phyloP scores from a whole-genome alignment of 2,797 vertebrate genomes.

The Sebastes oblongus region DNA sequence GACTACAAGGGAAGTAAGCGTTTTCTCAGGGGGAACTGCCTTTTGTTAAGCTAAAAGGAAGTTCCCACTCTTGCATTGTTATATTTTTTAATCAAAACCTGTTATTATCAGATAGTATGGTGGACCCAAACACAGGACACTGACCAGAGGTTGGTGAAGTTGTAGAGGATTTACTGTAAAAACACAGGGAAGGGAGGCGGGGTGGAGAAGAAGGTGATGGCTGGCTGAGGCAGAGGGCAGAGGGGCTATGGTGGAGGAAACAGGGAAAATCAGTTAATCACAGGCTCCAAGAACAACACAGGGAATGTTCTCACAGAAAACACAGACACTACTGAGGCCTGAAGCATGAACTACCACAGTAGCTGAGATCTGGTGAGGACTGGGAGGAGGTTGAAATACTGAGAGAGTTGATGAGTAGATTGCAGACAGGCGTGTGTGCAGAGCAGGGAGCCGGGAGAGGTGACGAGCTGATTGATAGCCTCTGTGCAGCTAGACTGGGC shows the following conservation, averaged over 20 bases:
- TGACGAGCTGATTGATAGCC: neutral
- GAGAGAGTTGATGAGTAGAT: neutral
- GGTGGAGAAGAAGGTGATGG: too few relatives aligned
- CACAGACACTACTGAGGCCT: neutral
- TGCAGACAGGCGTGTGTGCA: neutral
- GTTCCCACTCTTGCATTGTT: neutral
- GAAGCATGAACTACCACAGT: neutral
- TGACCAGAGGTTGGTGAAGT: neutral
- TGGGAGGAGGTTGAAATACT: too few relatives aligned
- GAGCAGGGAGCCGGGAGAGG: neutral
- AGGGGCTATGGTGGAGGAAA: too few relatives aligned
- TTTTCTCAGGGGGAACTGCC: neutral
- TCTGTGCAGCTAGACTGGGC: neutral
- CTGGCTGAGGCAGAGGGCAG: too few relatives aligned
- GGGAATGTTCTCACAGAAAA: neutral
- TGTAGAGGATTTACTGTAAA: neutral
- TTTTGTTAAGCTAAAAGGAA: neutral
- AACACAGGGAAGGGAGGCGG: too few relatives aligned
- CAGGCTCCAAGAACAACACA: neutral
- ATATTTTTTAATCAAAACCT: neutral
- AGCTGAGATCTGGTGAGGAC: neutral
- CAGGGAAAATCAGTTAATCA: neutral
- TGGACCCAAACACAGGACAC: too few relatives aligned
- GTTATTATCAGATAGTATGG: too few relatives aligned
- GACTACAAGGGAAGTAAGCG: neutral